Conservation (phyloP, 2,888 invertebrate species). For the Epinotia nisella region DNA sequence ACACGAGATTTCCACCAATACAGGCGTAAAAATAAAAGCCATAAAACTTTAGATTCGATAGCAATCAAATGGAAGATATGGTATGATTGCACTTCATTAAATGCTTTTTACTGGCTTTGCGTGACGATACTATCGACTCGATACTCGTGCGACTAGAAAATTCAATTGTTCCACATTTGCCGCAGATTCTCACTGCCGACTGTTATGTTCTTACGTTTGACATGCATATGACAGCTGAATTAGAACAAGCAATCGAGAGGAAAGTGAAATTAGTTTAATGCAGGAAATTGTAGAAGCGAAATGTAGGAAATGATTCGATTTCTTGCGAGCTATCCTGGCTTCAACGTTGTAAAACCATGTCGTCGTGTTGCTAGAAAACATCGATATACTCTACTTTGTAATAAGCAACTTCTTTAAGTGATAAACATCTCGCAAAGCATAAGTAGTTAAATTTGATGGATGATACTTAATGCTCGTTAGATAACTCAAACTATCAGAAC, state of each 20-base stretch:
- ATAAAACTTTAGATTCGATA: constrained; percentile 24
- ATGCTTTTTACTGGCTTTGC: constrained; percentile 47
- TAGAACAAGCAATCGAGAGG: constrained; percentile 36
- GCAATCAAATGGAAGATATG: constrained; percentile 36
- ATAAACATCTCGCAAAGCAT: constrained; percentile 14
- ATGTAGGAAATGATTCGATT: constrained; percentile 33
- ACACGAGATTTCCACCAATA: constrained; percentile 3
- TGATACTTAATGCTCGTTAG: constrained; percentile 15
- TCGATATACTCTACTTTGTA: too few species aligned
- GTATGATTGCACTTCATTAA: constrained; percentile 42
- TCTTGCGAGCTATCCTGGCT: constrained; percentile 18
- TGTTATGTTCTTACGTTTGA: constrained; percentile 13
- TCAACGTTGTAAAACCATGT: constrained; percentile 3
- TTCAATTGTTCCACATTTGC: constrained; percentile 48
- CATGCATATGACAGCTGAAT: constrained; percentile 48
- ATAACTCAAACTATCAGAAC: constrained; percentile 16
- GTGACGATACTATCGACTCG: constrained; percentile 48
- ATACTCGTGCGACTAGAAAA: constrained; percentile 54
- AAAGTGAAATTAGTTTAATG: constrained; percentile 30
- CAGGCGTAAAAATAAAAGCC: constrained; percentile 9
- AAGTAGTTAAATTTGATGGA: constrained; percentile 35
- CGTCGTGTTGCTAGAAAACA: background rate
- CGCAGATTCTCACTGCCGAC: constrained; percentile 32
- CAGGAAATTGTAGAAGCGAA: constrained; percentile 31
- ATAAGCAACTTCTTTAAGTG: background rate